Conservation (phyloP, 2,888 invertebrate species). For the Ophraella communa region DNA sequence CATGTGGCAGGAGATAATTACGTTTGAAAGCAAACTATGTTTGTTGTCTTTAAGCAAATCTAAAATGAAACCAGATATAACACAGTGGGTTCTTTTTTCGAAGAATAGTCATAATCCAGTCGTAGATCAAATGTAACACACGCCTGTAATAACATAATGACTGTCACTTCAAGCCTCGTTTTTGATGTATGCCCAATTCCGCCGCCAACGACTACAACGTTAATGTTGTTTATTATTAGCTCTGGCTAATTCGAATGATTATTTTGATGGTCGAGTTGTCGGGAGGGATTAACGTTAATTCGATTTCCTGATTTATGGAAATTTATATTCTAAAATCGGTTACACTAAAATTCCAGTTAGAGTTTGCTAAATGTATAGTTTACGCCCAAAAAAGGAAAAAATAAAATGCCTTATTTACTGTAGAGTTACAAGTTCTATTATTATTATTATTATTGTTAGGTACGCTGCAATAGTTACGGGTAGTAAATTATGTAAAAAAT, state of each 20-base stretch:
- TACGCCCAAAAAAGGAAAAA: too few relatives aligned
- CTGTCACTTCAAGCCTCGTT: constrained; percentile 56
- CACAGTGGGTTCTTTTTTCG: constrained; percentile 48
- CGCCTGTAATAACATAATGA: constrained; percentile 60
- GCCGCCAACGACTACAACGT: constrained; percentile 23
- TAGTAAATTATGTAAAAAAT: too few relatives aligned
- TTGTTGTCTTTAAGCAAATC: constrained; percentile 57
- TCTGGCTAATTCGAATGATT: constrained; percentile 24
- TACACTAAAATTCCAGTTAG: neutral
- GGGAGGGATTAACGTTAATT: constrained; percentile 11
- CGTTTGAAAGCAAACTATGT: constrained; percentile 52
- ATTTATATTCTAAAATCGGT: constrained; percentile 1
- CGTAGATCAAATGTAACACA: constrained; percentile 57
- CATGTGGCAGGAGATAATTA: constrained; percentile 54
- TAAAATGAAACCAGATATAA: constrained; percentile 52
- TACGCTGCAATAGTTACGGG: too few relatives aligned
- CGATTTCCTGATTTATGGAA: constrained; percentile 4
- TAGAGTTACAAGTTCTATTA: too few relatives aligned
- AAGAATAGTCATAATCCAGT: constrained; percentile 51
- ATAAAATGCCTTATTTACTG: too few relatives aligned
- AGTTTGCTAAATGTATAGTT: neutral
- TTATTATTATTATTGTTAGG: too few relatives aligned
- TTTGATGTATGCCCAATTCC: constrained; percentile 51
- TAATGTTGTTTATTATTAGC: constrained; percentile 31
- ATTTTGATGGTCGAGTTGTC: constrained; percentile 27